phyloP scores from a whole-genome alignment of 2,797 vertebrate species.

The Cossypha caffra region DNA sequence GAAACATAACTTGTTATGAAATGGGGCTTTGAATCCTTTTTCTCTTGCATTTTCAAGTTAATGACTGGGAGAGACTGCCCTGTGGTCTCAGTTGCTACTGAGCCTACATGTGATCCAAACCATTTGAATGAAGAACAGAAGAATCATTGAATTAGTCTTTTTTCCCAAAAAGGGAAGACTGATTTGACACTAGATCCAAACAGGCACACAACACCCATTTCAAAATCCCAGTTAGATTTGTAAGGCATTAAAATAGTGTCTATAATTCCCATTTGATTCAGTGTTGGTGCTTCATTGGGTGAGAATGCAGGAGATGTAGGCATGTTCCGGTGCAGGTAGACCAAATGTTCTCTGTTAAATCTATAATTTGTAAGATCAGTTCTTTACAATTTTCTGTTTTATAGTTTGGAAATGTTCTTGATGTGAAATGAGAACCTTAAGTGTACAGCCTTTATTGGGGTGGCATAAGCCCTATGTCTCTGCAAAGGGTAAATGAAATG shows the following conservation, averaged over 20 bases:
- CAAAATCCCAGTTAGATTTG: background rate
- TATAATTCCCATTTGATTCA: background rate
- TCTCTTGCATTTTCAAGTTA: background rate
- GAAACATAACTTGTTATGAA: background rate
- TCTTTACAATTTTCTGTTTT: background rate
- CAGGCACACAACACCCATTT: background rate
- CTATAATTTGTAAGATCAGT: background rate
- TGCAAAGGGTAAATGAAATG: background rate
- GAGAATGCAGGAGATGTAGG: background rate
- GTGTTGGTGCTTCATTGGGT: background rate
- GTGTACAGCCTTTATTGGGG: background rate
- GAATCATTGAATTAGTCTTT: background rate
- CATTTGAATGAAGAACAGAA: background rate
- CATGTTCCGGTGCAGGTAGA: accelerated
- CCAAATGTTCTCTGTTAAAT: background rate
- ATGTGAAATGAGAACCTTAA: background rate
- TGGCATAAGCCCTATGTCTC: background rate
- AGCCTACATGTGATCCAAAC: background rate
- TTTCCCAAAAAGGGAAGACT: background rate
- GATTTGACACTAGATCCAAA: background rate
- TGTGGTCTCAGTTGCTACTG: background rate
- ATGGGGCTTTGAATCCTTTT: background rate
- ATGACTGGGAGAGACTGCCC: background rate
- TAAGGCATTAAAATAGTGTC: background rate
- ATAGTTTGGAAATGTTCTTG: background rate